Conservation (phyloP, 2,888 invertebrate genomes). For the Chloromyia formosa region DNA sequence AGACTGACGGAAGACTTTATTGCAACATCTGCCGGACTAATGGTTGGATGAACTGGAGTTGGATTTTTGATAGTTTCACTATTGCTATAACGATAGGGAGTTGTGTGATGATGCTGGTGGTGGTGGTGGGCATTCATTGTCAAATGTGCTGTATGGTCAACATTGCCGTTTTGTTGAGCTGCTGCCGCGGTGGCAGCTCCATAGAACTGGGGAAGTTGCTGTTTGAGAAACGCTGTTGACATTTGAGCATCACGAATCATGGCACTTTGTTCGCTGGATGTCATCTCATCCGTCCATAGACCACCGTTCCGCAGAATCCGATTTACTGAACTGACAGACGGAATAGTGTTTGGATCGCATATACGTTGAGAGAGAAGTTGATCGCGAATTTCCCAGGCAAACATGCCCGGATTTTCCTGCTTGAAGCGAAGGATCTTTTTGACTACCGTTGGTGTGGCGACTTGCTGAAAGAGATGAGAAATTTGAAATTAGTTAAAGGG, state of each 20-base stretch:
- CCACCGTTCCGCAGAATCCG: slow-evolving; percentile 90
- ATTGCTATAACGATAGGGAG: slow-evolving; percentile 32
- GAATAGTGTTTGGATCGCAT: slow-evolving; percentile 90
- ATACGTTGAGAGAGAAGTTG: slow-evolving; percentile 87
- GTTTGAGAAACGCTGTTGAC: slow-evolving; percentile 61
- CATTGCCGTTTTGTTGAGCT: slow-evolving; percentile 11
- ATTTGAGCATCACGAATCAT: slow-evolving; percentile 53
- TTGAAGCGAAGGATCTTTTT: slow-evolving; percentile 93
- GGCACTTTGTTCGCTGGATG: slow-evolving; percentile 61
- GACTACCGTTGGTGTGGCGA: slow-evolving; percentile 94
- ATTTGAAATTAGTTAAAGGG: neutral
- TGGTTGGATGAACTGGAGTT: slow-evolving; percentile 40
- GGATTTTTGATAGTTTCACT: slow-evolving; percentile 45
- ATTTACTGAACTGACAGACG: slow-evolving; percentile 94
- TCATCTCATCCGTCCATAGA: slow-evolving; percentile 76
- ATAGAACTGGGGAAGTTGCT: slow-evolving; percentile 56
- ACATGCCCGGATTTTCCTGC: slow-evolving; percentile 95
- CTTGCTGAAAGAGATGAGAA: slow-evolving; percentile 76
- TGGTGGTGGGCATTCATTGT: slow-evolving; percentile 17
- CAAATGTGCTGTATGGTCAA: neutral
- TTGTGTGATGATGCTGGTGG: neutral
- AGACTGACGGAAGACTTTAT: slow-evolving; percentile 60
- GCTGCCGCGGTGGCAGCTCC: slow-evolving; percentile 26
- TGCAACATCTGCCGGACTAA: slow-evolving; percentile 52
- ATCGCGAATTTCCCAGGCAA: slow-evolving; percentile 96